These are phyloP conservation scores for Drosophila busckii DNA, from an alignment of 1,140 invertebrate species.

Conservation along the genomic window DNA sequence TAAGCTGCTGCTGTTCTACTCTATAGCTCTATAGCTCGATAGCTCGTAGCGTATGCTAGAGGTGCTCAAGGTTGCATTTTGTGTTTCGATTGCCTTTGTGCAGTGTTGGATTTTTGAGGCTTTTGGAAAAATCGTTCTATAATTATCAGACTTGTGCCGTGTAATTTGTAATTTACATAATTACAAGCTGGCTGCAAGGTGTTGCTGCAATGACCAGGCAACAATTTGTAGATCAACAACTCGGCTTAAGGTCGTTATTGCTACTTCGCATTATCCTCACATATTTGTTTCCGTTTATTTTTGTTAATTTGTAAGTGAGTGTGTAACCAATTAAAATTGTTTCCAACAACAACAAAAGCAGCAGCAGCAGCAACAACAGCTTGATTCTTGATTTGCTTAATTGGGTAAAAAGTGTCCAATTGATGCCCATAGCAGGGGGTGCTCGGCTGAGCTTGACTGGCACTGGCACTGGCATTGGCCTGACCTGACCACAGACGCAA, in stretches of 20 bases:
- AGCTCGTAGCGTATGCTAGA: no score
- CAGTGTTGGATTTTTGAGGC: constrained; percentile 33
- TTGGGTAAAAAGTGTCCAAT: constrained; percentile 67
- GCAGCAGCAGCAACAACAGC: constrained; percentile 8
- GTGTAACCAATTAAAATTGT: constrained; percentile 48
- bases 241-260: constrained; percentile 53
- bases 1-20: constrained; percentile 1
- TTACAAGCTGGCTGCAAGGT: constrained; percentile 37
- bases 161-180: constrained; percentile 76
- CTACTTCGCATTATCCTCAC: constrained; percentile 7
- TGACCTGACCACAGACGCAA: constrained; percentile 8
- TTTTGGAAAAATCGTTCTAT: constrained; percentile 71
- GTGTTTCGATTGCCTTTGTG: constrained; percentile 44
- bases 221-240: constrained; percentile 48
- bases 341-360: constrained; percentile 24
- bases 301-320: constrained; percentile 14
- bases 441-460: constrained; percentile 34
- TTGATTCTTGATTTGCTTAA: constrained; percentile 61
- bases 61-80: constrained; percentile 55
- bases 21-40: constrained; percentile 13
- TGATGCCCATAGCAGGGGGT: constrained; percentile 50
- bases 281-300: constrained; percentile 49
- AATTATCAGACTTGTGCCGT: constrained; percentile 60
- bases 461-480: constrained; percentile 19
- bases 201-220: constrained; percentile 20